Percentiles rank a stretch among this genome's conserved stretches.
Evolutionary conservation across 2,797 vertebrate genomes (phyloP).

Genomic region (Coranthus polyacanthus): DNA sequence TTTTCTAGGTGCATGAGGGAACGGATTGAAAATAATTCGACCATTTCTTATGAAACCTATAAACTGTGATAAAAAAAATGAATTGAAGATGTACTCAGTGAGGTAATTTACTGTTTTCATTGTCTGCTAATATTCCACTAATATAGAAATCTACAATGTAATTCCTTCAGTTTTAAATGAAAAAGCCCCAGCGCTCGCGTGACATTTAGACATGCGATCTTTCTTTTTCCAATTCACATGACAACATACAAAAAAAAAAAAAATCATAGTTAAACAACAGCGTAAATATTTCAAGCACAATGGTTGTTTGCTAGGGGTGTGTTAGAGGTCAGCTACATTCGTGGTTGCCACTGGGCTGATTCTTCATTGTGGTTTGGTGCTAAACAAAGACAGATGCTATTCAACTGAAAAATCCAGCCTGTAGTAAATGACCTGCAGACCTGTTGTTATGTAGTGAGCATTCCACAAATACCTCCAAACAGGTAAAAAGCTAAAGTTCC

Average conservation of each 20-base stretch:
- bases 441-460: conserved; percentile 43
- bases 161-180: too few relatives aligned
- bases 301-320: conserved; percentile 8
- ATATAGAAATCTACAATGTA: conserved; percentile 7
- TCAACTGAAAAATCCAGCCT: conserved; percentile 24
- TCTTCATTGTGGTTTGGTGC: conserved; percentile 31
- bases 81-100: background rate
- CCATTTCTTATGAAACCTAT: background rate
- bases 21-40: background rate
- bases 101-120: background rate
- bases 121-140: conserved; percentile 4
- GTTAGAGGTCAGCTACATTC: conserved; percentile 15
- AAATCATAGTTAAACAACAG: background rate
- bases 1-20: too few relatives aligned
- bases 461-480: conserved; percentile 56
- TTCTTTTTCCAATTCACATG: background rate
- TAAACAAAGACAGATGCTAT: conserved; percentile 62
- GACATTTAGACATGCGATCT: too few relatives aligned
- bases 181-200: too few relatives aligned
- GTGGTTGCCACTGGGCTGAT: conserved; percentile 24
- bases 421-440: conserved; percentile 33
- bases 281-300: conserved; percentile 7
- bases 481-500: conserved; percentile 59
- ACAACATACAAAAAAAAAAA: background rate
- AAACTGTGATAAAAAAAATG: background rate